Evolutionary conservation across 2,113 vertebrate genomes (phyloP), one percentile per base, ranked within the genome.

Genomic region (Poeciliopsis turrubarensis): DNA sequence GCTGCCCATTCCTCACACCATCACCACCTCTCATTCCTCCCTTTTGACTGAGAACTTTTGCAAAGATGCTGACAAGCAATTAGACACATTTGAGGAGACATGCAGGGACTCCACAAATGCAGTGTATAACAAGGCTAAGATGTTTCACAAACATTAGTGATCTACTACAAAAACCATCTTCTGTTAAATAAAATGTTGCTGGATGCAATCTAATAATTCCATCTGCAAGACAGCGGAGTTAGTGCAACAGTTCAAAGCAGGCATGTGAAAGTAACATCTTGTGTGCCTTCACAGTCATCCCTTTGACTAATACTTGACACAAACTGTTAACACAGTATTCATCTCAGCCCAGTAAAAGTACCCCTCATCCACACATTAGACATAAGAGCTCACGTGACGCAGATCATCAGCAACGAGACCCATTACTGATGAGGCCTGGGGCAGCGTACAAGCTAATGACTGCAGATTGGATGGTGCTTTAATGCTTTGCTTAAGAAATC

Each of bases 391-490:
- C 89, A 92, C 84, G 81, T 91, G 87, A 89, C 61, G 81, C 60
- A 66, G 84, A 79, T 87, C 85, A 90, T 87, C 85, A 83, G 86
- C 90, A 91, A 89, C 88, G 83, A 90, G 86, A 81, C 76, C 89
- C 84, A 87, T 87, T 91, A 89, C 84, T 83, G 80, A 72, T 15
- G 26, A 79, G 74, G 85, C 86, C 90, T 12, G 74, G 72, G 82
- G 86, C 86, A 82, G 81, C 75, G 29, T 71, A 73, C 60, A 77
- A 80, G 82, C 82, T 90, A 92, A 92, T 92, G 86, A 86, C 82
- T 85, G 85, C 76, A 89, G 88, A 91, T 85, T 85, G 87, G 79
- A 89, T 72, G 79, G 81, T 82, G 82, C 83, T 91, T 90, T 84
- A 86, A 83, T 88, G 86, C 78, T 82, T 87, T 83, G 84, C 83